Evolutionary conservation across 1,140 invertebrate species (phyloP).

Genomic region (Scaptomyza hsui): DNA sequence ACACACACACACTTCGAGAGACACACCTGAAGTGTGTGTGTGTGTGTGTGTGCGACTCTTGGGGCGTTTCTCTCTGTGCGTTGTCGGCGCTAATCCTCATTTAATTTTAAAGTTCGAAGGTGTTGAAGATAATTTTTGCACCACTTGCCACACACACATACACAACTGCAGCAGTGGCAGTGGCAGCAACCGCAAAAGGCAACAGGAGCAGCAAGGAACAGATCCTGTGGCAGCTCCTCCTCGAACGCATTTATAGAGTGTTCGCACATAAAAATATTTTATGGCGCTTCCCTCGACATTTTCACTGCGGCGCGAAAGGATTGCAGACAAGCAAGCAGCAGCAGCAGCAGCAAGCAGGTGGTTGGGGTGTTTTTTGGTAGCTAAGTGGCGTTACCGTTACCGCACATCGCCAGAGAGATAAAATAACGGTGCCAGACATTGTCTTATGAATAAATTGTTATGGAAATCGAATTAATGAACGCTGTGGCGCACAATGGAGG

Average conservation of each 20-base stretch:
- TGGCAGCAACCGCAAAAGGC: slow-evolving; percentile 49
- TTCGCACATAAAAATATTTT: slow-evolving; percentile 84
- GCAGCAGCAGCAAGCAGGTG: background rate
- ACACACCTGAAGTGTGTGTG: slow-evolving; percentile 2
- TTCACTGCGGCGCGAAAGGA: slow-evolving; percentile 59
- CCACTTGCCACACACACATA: slow-evolving; percentile 46
- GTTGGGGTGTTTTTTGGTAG: slow-evolving; percentile 33
- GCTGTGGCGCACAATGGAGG: slow-evolving; percentile 76
- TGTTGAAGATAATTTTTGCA: slow-evolving; percentile 84
- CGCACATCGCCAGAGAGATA: slow-evolving; percentile 83
- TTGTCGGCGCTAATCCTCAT: slow-evolving; percentile 83
- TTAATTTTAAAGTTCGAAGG: slow-evolving; percentile 84
- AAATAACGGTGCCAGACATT: slow-evolving; percentile 84
- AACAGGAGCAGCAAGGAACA: slow-evolving; percentile 22
- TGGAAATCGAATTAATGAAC: slow-evolving; percentile 84
- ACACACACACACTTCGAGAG: slow-evolving; percentile 22
- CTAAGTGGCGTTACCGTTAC: slow-evolving; percentile 83
- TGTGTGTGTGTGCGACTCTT: slow-evolving; percentile 6
- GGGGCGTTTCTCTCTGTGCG: slow-evolving; percentile 45
- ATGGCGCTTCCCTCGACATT: slow-evolving; percentile 67
- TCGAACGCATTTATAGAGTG: slow-evolving; percentile 76
- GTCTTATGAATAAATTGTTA: slow-evolving; percentile 84
- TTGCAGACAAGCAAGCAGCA: slow-evolving; percentile 60
- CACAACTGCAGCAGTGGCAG: slow-evolving; percentile 1
- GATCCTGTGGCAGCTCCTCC: slow-evolving; percentile 26